Evolutionary conservation across 2,113 vertebrate genomes (phyloP), one percentile per base, ranked within the genome.

Genomic region (Eolophus roseicapilla): DNA sequence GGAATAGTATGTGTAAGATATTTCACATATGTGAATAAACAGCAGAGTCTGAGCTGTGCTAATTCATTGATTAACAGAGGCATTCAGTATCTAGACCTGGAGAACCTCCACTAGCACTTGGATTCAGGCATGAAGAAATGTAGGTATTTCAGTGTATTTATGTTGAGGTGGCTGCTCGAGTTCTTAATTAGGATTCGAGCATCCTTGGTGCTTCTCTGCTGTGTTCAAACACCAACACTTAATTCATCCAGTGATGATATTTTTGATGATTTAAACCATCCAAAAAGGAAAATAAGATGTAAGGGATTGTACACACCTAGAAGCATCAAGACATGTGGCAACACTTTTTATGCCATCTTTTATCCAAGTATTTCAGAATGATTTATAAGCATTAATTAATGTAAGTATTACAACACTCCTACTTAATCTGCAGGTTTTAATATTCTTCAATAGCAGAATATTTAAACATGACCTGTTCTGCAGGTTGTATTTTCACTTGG

Each of bases 391-490:
- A 5, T 96, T 97, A 97, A 97, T 97, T 97, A 97, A 94, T 21
- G 76, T 64, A 86, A 68, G 65, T 80, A 81, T 97, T 97, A 90
- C 96, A 94, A 97, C 95, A 97, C 91, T 89, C 91, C 95, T 93
- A 43, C 88, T 97, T 97, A 95, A 95, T 95, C 93, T 96, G 96
- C 75, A 94, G 89, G 33, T 96, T 96, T 97, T 96, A 97, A 97
- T 97, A 96, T 95, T 96, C 93, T 96, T 96, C 94, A 95, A 95
- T 93, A 95, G 93, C 92, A 97, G 90, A 96, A 94, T 96, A 93
- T 94, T 97, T 93, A 97, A 96, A 96, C 24, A 33, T 96, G 96
- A 97, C 97, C 96, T 97, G 97, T 96, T 97, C 97, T 96, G 73
- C 97, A 96, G 91, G 97, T 97, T 97, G 92, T 59, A 60, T 95